phyloP scores from a whole-genome alignment of 2,888 invertebrate genomes.

The Ypsolopha scabrella region DNA sequence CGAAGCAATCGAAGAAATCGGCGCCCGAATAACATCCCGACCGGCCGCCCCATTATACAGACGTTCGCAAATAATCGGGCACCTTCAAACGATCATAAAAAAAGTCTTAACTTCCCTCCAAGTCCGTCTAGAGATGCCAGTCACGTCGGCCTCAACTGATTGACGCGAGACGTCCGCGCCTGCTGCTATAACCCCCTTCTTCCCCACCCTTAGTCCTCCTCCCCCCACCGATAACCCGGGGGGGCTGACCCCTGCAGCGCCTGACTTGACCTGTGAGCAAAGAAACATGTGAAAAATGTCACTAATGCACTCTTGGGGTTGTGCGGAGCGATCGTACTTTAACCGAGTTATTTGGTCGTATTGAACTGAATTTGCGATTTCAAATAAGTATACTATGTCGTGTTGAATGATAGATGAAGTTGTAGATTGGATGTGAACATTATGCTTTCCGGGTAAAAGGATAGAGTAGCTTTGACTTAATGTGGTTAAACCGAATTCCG shows the following conservation, averaged over 20 bases:
- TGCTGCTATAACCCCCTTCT: conserved; percentile 14
- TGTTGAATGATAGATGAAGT: conserved; percentile 16
- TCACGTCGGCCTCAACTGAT: conserved; percentile 64
- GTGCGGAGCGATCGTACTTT: neutral
- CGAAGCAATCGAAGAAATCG: conserved; percentile 1
- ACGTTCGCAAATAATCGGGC: conserved; percentile 32
- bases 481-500: too few relatives aligned
- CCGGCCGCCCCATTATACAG: conserved; percentile 8
- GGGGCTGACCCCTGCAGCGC: conserved; percentile 11
- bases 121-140: conserved; percentile 40
- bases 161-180: conserved; percentile 67
- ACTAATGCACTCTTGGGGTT: conserved; percentile 51
- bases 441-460: too few relatives aligned
- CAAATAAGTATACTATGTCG: conserved; percentile 10
- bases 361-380: neutral
- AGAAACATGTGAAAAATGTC: conserved; percentile 67
- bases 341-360: neutral
- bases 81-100: conserved; percentile 40
- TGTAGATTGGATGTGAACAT: too few relatives aligned
- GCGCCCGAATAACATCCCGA: neutral
- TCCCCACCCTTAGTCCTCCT: conserved; percentile 10
- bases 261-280: conserved; percentile 52
- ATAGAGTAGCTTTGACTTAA: too few relatives aligned
- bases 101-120: conserved; percentile 39
- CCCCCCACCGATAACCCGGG: conserved; percentile 12